Evolutionary conservation across 2,888 invertebrate genomes (phyloP), one percentile per base, ranked within the genome.

Genomic region (Tipula unca): DNA sequence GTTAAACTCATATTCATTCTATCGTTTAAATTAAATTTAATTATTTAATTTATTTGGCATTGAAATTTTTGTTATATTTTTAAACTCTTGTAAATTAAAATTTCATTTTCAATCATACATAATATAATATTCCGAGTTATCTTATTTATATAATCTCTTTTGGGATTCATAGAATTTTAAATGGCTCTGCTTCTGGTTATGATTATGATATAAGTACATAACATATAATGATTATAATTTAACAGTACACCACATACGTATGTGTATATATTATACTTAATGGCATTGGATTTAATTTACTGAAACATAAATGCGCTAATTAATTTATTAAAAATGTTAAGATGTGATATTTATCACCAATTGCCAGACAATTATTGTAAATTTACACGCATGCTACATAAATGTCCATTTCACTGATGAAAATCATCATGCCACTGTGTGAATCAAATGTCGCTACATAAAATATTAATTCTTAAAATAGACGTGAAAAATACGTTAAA

Each of bases 381-480:
- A 48, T 25, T 10, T 3, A 69, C 25, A 69, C 2, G n/a, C n/a
- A 48, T 48, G n/a, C 48, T 10, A 32, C 6, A 32, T 32, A 2
- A 32, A 32, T 32, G 48, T 48, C 48, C 48, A 69, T 20, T 25
- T 25, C 25, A 25, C 69, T 25, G 69, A 69, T 69, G 69, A 69
- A 69, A 69, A 69, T 25, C 69, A 69, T 25, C 10, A 25, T 10
- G 69, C 69, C 10, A 25, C 69, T 69, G 69, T 69, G 13, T 69
- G 25, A 69, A 25, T 25, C 10, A 69, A 25, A 69, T 25, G 25
- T 25, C 17, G 2, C 20, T 17, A 17, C 48, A 54, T 54, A n/a
- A 54, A 54, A 54, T 54, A 69, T 69, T 69, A 69, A 69, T 69
- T 69, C 69, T 69, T 69, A 69, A 69, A 69, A 69, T 69, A 69